These are phyloP conservation scores for Galaxias olidus DNA, from an alignment of 2,797 vertebrate genomes.

Conservation along the genomic window DNA sequence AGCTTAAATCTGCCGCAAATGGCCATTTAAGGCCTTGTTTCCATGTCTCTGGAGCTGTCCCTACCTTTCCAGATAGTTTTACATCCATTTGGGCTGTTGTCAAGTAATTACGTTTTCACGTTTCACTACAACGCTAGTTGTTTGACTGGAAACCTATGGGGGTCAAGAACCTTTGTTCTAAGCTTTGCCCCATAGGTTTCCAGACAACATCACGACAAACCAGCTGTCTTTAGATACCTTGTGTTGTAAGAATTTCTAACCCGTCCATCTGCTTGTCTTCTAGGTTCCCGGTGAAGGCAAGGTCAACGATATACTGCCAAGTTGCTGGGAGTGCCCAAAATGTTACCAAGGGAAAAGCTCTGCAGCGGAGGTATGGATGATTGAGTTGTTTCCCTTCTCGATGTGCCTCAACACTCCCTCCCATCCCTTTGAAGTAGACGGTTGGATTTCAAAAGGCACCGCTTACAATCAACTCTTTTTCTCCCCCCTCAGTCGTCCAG, in stretches of 20 bases:
- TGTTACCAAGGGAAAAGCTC: slow-evolving; percentile 85
- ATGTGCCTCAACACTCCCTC: background rate
- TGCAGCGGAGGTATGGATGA: slow-evolving; percentile 76
- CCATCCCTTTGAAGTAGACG: slow-evolving; percentile 7
- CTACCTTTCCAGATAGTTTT: too few relatives aligned
- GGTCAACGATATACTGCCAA: slow-evolving; percentile 92
- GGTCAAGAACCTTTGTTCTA: too few relatives aligned
- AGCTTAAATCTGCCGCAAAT: too few relatives aligned
- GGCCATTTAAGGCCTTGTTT: too few relatives aligned
- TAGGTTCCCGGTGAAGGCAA: slow-evolving; percentile 91
- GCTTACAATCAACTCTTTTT: background rate
- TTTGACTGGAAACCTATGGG: too few relatives aligned
- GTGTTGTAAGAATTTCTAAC: background rate
- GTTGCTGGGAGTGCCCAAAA: slow-evolving; percentile 97
- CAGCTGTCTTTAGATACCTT: too few relatives aligned
- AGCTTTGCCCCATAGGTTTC: too few relatives aligned
- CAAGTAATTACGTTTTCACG: too few relatives aligned
- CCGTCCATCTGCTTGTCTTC: slow-evolving; percentile 16
- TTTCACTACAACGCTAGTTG: too few relatives aligned
- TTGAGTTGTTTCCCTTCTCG: background rate
- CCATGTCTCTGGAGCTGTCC: too few relatives aligned
- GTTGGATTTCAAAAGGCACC: background rate
- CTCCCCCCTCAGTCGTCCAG: slow-evolving; percentile 66
- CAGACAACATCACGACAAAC: too few relatives aligned
- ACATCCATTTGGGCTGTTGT: too few relatives aligned